Conservation (phyloP, 2,797 vertebrate genomes). For the Todus mexicanus region DNA sequence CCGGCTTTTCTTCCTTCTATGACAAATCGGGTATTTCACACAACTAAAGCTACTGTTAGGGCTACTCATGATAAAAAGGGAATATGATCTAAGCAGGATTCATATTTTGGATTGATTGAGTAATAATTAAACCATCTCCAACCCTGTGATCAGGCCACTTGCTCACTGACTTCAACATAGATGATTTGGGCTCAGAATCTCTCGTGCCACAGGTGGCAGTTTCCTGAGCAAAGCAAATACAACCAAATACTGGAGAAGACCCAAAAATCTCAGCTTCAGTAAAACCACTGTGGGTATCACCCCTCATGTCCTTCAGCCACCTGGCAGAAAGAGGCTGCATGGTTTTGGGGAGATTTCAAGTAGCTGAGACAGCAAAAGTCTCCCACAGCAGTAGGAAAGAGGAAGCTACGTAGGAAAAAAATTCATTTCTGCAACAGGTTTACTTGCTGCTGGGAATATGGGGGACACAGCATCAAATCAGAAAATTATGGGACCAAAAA, state of each 20-base stretch:
- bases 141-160: neutral
- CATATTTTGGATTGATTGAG: neutral
- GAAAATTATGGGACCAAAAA: neutral
- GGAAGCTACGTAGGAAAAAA: neutral
- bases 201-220: neutral
- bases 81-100: conserved; percentile 14
- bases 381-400: neutral
- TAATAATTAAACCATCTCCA: neutral
- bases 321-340: neutral
- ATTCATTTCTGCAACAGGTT: neutral
- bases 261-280: neutral
- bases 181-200: neutral
- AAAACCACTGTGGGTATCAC: neutral
- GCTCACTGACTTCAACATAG: neutral
- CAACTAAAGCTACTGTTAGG: conserved; percentile 13
- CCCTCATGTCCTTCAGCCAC: neutral
- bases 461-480: neutral
- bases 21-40: conserved; percentile 56
- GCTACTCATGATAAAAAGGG: conserved; percentile 5
- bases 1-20: conserved; percentile 27
- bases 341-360: neutral
- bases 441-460: neutral
- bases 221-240: neutral
- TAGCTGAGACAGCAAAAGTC: neutral
- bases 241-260: neutral